Evolutionary conservation across 1,140 invertebrate species (phyloP), one percentile per base, ranked within the genome.

Genomic region (Babylonia areolata): DNA sequence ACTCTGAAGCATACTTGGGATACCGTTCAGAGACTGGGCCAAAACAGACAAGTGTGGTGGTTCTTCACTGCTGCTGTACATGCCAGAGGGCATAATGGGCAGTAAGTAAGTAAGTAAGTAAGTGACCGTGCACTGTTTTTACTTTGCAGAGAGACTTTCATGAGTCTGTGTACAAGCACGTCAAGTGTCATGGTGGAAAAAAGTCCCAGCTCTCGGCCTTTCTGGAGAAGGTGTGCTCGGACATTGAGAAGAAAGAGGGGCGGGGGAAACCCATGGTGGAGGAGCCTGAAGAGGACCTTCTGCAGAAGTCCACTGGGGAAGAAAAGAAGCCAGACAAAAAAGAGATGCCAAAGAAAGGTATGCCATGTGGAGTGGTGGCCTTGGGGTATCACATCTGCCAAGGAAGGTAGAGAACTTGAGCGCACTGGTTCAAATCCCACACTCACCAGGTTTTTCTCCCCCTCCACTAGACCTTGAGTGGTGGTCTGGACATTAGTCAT

Each of bases 181-280:
- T 90, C 69, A 87, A 46, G 31, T 69, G 79, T 17, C 87, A 84
- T 73, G 87, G 84, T 23, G 88, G 85, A 23, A 91, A 90, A 79
- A 92, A 90, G 71, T 90, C 91, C 0, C 89, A 91, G 39, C 69
- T 89, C 37, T 89, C 83, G 42, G 86, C 84, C 71, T 77, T 78
- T 33, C 81, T 86, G 33, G 90, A 89, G 51, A 58, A 87, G 33
- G 89, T 90, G 87, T 90, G 89, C 35, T 51, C 54, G 0, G 87
- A 91, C 28, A 84, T 90, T 39, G 86, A 89, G 69, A 28, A 73
- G 12, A 46, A 87, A 33, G 83, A 90, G 28, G 91, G 91, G 37
- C 86, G 84, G 17, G 64, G 84, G 9, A 64, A 88, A 42, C 87
- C 91, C 17, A 87, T 86, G 54, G 84, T 91, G 35, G 90, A 91